phyloP scores from a whole-genome alignment of 2,888 invertebrate genomes.

The Junonia oenone region DNA sequence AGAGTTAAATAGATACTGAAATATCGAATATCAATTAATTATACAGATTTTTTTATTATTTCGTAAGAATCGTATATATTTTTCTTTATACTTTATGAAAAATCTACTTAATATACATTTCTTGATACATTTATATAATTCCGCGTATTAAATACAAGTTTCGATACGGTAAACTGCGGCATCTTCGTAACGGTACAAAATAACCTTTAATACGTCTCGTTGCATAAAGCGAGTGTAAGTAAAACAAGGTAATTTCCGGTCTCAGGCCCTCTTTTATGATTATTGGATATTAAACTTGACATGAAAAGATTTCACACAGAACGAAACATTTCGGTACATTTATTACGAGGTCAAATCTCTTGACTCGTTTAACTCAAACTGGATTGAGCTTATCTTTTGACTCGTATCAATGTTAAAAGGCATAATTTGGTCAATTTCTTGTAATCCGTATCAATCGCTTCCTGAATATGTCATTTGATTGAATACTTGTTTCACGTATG shows the following conservation, averaged over 20 bases:
- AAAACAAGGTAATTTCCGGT: constrained; percentile 62
- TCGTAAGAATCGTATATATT: not conserved
- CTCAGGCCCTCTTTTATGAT: constrained; percentile 49
- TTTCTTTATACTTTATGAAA: not conserved
- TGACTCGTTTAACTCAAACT: not conserved
- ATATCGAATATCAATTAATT: too few species aligned
- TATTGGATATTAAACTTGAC: constrained; percentile 45
- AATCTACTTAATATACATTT: constrained; percentile 3
- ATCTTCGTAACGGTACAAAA: constrained; percentile 60
- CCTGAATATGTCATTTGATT: not conserved
- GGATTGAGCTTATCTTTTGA: not conserved
- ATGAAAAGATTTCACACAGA: constrained; percentile 28
- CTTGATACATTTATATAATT: constrained; percentile 31
- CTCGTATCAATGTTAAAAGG: not conserved
- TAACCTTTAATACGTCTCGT: constrained; percentile 53
- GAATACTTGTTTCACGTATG: not conserved
- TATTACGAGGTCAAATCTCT: constrained; percentile 14
- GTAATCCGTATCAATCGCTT: too few species aligned
- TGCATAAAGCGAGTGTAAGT: constrained; percentile 49
- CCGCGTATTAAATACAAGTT: constrained; percentile 42
- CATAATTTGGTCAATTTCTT: not conserved
- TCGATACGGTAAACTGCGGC: constrained; percentile 44
- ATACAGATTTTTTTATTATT: too few species aligned
- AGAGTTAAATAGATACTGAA: not conserved
- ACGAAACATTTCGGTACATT: constrained; percentile 24